Base-by-base conservation (phyloP, 2,113 vertebrate species). In the Mobula hypostoma region DNA sequence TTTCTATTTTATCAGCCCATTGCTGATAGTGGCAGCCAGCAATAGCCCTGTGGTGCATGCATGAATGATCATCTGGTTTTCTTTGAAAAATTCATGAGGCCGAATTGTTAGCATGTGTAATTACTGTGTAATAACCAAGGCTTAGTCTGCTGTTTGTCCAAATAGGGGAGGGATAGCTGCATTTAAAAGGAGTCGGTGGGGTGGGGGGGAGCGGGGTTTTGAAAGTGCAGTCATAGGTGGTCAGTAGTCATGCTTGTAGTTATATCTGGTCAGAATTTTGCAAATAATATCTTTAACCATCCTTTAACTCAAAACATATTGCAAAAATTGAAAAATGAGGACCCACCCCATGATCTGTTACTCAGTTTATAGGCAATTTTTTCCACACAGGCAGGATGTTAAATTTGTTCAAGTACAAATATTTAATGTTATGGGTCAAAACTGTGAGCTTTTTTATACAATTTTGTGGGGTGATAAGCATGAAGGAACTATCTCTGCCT, bases 51-150 rank as follows among this genome's bases (percentile, higher is more conserved):
- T 32, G 32, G 94, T 3, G 1, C 72, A 14, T 11, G 88, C 94
- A 88, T 29, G 94, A 94, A 94, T 94, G 88, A 63, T 61, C 74
- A 94, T 91, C 94, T 17, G 48, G 94, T 94, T 77, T 0, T 5
- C 85, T 79, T 7, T 94, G 94, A 94, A 95, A 94, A 94, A 95
- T 94, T 94, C 94, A 80, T 66, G 95, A 95, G 94, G 90, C 90
- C 11, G 7, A 0, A 94, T 94, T 32, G 94, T 7, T 56, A 66
- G 94, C 85, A 17, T 83, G 93, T 63, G 92, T 40, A 87, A 94
- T 17, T 63, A 85, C 91, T 78, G 90, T 77, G 94, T 80, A 94
- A 94, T 94, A 63, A 94, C 94, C 90, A 94, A 91, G 94, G 63
- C 27, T 94, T 58, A 94, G 76, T 92, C 93, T 94, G 76, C 90